Conservation (phyloP, 2,888 invertebrate genomes). For the Anthrax anthrax region DNA sequence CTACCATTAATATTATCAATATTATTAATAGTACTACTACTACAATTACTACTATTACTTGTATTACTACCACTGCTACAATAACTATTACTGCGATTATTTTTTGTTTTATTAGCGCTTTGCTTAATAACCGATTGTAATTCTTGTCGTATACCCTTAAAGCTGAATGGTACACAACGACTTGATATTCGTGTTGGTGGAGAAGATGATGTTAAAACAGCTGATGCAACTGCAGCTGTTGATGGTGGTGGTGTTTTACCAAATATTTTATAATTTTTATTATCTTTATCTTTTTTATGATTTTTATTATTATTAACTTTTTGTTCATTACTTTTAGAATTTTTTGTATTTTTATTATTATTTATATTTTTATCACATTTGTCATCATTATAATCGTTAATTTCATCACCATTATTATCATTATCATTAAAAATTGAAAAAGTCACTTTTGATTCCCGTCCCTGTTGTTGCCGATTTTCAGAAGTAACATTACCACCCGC, state of each 20-base stretch:
- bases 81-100: slow-evolving; percentile 1
- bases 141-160: slow-evolving; percentile 8
- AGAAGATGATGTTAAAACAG: slow-evolving; percentile 8
- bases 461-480: no score
- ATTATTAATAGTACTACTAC: neutral
- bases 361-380: neutral
- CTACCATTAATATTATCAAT: slow-evolving; percentile 10
- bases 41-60: neutral
- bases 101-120: slow-evolving; percentile 4
- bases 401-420: slow-evolving; percentile 17
- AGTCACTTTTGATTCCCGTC: slow-evolving; percentile 2
- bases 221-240: neutral
- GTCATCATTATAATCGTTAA: slow-evolving; percentile 10
- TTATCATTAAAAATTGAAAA: slow-evolving; percentile 4
- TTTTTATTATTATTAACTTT: neutral
- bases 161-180: slow-evolving; percentile 11
- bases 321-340: neutral
- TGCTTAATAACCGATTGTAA: slow-evolving; percentile 11
- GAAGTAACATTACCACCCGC: no score
- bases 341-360: neutral
- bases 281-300: neutral
- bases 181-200: slow-evolving; percentile 8
- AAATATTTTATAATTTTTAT: neutral
- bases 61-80: neutral
- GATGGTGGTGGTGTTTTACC: neutral